These are phyloP conservation scores for Scaptomyza cyrtandrae DNA, from an alignment of 2,888 invertebrate species.

Conservation along the genomic window DNA sequence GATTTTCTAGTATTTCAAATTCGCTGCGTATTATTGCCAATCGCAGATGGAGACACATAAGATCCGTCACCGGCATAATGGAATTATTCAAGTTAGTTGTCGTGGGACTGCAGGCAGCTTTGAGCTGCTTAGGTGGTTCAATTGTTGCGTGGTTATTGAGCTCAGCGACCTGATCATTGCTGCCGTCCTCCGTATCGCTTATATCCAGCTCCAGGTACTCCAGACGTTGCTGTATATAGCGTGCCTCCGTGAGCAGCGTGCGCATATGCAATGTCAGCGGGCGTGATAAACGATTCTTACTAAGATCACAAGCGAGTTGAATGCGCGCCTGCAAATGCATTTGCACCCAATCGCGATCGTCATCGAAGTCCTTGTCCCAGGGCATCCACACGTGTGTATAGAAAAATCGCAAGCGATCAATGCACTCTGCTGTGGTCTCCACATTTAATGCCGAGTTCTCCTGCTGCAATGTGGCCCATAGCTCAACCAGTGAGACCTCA, in stretches of 20 bases:
- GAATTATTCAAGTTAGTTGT: slow-evolving; percentile 75
- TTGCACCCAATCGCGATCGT: slow-evolving; percentile 86
- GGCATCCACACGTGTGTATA: slow-evolving; percentile 87
- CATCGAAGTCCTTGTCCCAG: slow-evolving; percentile 87
- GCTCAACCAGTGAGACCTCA: slow-evolving; percentile 86
- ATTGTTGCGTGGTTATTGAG: slow-evolving; percentile 47
- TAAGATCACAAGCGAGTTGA: slow-evolving; percentile 86
- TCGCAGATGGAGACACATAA: slow-evolving; percentile 86
- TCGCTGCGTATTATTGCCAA: slow-evolving; percentile 86
- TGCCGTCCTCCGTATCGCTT: slow-evolving; percentile 81
- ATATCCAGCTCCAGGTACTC: slow-evolving; percentile 84
- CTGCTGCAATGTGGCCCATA: slow-evolving; percentile 87
- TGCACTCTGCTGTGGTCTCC: slow-evolving; percentile 86
- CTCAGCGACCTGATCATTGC: slow-evolving; percentile 70
- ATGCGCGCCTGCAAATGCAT: slow-evolving; percentile 86
- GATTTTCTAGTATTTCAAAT: slow-evolving; percentile 87
- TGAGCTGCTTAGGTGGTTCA: slow-evolving; percentile 45
- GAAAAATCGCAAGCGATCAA: slow-evolving; percentile 87
- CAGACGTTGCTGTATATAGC: slow-evolving; percentile 85
- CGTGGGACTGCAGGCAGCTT: slow-evolving; percentile 61
- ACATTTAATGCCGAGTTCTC: slow-evolving; percentile 85
- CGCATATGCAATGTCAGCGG: slow-evolving; percentile 86
- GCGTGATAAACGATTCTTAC: slow-evolving; percentile 85
- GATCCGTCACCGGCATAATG: slow-evolving; percentile 84
- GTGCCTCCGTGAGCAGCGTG: slow-evolving; percentile 86